Conservation (phyloP, 2,113 vertebrate species). For the Sphaerodactylus townsendi region DNA sequence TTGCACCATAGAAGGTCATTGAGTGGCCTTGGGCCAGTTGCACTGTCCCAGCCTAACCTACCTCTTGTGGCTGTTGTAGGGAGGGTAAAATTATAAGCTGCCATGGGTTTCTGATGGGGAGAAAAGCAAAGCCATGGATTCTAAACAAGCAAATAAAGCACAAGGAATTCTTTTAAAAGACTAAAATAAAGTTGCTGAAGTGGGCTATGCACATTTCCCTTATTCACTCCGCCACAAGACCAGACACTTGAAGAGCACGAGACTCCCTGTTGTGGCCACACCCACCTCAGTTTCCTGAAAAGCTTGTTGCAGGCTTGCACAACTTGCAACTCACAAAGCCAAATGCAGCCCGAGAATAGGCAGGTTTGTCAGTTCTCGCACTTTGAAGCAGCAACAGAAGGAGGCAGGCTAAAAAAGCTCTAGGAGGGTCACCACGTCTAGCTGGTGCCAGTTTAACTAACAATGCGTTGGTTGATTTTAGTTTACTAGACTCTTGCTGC, state of each 20-base stretch:
- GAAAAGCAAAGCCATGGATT: too few species aligned
- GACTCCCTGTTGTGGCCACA: not conserved
- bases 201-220: too few species aligned
- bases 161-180: not conserved
- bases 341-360: not conserved
- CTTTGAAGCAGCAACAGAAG: not conserved
- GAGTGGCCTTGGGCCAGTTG: too few species aligned
- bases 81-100: too few species aligned
- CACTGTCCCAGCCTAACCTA: too few species aligned
- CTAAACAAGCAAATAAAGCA: too few species aligned
- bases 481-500: conserved; percentile 16
- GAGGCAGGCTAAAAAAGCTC: not conserved
- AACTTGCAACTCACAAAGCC: not conserved
- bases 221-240: not conserved
- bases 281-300: not conserved
- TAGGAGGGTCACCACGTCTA: not conserved
- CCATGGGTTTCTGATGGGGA: too few species aligned
- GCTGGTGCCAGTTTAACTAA: not conserved
- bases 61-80: too few species aligned
- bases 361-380: not conserved
- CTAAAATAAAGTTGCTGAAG: not conserved
- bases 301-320: not conserved
- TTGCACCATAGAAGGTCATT: too few species aligned
- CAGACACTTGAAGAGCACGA: not conserved
- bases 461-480: not conserved